phyloP scores from a whole-genome alignment of 2,888 invertebrate species.

The Apamea monoglypha region DNA sequence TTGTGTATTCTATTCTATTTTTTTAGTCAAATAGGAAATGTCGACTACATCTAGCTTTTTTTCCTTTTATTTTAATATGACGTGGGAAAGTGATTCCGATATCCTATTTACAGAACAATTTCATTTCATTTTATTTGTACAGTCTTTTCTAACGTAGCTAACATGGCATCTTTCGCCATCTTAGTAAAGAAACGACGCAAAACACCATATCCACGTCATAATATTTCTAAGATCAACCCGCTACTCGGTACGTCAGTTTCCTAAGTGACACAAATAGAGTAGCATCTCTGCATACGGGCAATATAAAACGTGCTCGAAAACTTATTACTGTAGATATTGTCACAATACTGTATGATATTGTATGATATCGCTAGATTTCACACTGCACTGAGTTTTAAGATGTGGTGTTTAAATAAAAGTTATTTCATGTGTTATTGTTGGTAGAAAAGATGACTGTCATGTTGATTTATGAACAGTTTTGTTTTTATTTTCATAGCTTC shows the following conservation, averaged over 20 bases:
- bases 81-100: too few relatives aligned
- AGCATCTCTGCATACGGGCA: conserved; percentile 84
- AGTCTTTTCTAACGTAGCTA: not conserved
- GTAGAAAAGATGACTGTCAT: not conserved
- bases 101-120: too few relatives aligned
- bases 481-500: not conserved
- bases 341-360: conserved; percentile 66
- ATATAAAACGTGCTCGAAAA: conserved; percentile 88
- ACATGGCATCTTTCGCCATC: too few relatives aligned
- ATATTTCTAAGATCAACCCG: conserved; percentile 22
- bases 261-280: conserved; percentile 88
- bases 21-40: too few relatives aligned
- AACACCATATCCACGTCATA: conserved; percentile 51
- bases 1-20: too few relatives aligned
- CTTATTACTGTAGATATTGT: conserved; percentile 79
- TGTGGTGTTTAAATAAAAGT: conserved; percentile 30
- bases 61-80: too few relatives aligned
- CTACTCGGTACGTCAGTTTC: conserved; percentile 68
- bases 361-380: conserved; percentile 64
- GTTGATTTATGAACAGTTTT: conserved; percentile 6
- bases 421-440: not conserved
- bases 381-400: conserved; percentile 36
- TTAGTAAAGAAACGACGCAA: not conserved
- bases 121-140: too few relatives aligned
- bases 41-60: too few relatives aligned